Conservation (phyloP, 2,797 vertebrate genomes). For the Scyliorhinus canicula region DNA sequence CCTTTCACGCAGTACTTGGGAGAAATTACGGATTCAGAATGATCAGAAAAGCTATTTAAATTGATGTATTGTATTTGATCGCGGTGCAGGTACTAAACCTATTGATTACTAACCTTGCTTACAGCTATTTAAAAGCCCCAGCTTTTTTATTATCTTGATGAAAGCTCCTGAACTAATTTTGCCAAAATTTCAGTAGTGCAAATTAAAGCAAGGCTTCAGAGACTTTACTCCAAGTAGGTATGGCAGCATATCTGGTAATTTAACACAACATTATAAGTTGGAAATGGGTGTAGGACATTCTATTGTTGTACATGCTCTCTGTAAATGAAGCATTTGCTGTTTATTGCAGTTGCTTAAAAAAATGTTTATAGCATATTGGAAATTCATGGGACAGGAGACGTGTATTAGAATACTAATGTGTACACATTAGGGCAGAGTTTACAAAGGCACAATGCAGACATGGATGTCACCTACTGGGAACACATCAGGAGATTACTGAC, state of each 20-base stretch:
- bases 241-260: not conserved
- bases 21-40: not conserved
- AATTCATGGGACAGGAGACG: not conserved
- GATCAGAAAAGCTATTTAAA: not conserved
- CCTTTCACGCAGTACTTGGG: not conserved
- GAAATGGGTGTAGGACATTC: not conserved
- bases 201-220: not conserved
- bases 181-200: not conserved
- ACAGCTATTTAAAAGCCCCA: not conserved
- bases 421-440: not conserved
- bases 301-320: not conserved
- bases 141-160: not conserved
- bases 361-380: not conserved
- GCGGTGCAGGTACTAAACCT: not conserved
- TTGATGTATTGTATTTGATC: not conserved
- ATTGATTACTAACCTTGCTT: not conserved
- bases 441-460: no score
- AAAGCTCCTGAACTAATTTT: not conserved
- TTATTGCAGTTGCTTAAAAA: not conserved
- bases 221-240: not conserved
- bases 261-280: no score
- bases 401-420: not conserved
- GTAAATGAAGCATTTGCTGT: conserved; percentile 4
- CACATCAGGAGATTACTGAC: not conserved
- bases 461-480: not conserved